Evolutionary conservation across 2,888 invertebrate genomes (phyloP), one percentile per base, ranked within the genome.

Genomic region (Acleris laterana): DNA sequence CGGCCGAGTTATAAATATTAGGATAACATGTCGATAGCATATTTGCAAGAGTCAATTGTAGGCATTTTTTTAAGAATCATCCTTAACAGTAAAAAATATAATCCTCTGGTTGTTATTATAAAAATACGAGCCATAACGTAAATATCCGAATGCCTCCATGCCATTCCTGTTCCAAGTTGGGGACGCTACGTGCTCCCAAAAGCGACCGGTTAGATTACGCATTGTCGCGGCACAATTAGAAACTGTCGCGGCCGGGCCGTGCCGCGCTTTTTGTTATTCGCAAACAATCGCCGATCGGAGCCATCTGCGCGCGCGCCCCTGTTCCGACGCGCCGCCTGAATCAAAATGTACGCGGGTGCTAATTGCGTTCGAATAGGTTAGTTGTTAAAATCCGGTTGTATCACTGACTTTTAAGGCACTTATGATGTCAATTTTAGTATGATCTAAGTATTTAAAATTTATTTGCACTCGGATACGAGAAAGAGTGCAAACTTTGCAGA

Each of bases 151-250:
- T 42, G 48, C 20, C 59, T 65, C 77, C 51, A 68, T 79, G 84
- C 83, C 66, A 68, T 66, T 64, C 51, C 46, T 80, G 77, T 82
- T 68, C 75, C 28, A 52, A 61, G 74, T 68, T 67, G 74, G 79
- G 83, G 82, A 74, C 71, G 77, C 82, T 79, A 87, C 89, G 90
- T 90, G 90, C 81, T 80, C 71, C 77, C 85, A 82, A 88, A 88
- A 86, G 76, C 84, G 89, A 84, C 89, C 88, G 87, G 90, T 90
- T 92, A 89, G 91, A 93, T 90, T 90, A 93, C 88, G 86, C 84
- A 90, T 90, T 90, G 90, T 90, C 84, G 88, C 77, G 88, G 87
- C 80, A 91, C 92, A 90, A 91, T 92, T 91, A 91, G 85, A 90
- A 89, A 89, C 87, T 91, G 90, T 90, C 87, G 87, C 84, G 80